These are phyloP conservation scores for Chelonia mydas DNA, from an alignment of 2,797 vertebrate species.

Conservation along the genomic window DNA sequence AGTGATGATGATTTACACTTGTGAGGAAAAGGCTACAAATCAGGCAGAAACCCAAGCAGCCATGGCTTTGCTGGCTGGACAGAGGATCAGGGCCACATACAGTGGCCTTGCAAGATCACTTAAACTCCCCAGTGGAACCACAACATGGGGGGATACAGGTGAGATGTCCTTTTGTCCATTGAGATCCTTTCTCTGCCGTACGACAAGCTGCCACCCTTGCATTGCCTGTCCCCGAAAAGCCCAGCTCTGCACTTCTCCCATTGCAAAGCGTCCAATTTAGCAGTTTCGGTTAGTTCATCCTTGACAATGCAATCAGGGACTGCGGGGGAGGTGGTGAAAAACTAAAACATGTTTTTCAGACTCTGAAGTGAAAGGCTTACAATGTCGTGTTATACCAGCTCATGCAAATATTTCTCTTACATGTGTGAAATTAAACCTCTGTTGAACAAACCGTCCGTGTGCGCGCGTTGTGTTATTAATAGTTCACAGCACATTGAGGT, in stretches of 20 bases:
- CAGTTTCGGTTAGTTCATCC: rapidly evolving
- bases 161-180: not conserved
- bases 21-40: no score
- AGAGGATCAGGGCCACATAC: not conserved
- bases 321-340: rapidly evolving
- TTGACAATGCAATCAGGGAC: not conserved
- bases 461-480: not conserved
- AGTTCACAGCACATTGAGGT: not conserved
- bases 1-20: not conserved
- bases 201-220: rapidly evolving
- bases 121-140: not conserved
- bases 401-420: not conserved
- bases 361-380: rapidly evolving
- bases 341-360: rapidly evolving
- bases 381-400: not conserved
- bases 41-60: not conserved
- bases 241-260: rapidly evolving
- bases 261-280: rapidly evolving
- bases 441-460: not conserved
- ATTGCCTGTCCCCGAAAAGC: rapidly evolving
- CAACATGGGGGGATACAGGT: not conserved
- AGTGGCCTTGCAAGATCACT: rapidly evolving
- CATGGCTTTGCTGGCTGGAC: not conserved
- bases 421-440: not conserved
- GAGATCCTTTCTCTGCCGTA: rapidly evolving